Evolutionary conservation across 37 sponge, comb jelly and placozoan species (phyloP), one percentile per base, ranked within the genome.

Genomic region (Tethya wilhelma): DNA sequence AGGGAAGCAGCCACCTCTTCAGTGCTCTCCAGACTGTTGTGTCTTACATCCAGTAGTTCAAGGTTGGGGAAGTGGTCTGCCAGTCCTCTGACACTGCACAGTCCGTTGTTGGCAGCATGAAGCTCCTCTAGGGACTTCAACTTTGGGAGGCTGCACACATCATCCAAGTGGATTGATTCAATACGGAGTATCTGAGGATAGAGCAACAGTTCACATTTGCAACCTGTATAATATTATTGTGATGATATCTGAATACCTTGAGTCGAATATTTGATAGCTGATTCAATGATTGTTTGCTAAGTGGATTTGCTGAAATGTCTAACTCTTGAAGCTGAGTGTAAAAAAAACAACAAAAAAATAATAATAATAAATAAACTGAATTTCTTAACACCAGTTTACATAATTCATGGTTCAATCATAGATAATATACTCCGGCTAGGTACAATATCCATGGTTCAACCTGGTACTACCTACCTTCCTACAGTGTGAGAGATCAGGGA

Each of bases 281-380:
- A n/a, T n/a, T n/a, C n/a, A n/a, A n/a, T n/a, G n/a, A n/a, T n/a
- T n/a, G n/a, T n/a, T n/a, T n/a, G n/a, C n/a, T n/a, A n/a, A 76
- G 29, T n/a, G 77, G 62, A 12, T 76, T 76, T 60, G 19, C 34
- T 19, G 77, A 76, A 7, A 76, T 34, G 43, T 76, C 63, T 12
- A 76, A 14, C 32, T 76, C 77, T n/a, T 23, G 12, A n/a, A 76
- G 42, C 77, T 76, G 31, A 7, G 3, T 5, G 40, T 11, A 2
- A 23, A 39, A 44, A 17, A 39, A 5, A 59, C 25, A 30, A 19
- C 5, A 40, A 70, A n/a, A n/a, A n/a, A n/a, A n/a, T n/a, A n/a
- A n/a, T n/a, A n/a, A n/a, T n/a, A n/a, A n/a, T n/a, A n/a, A n/a
- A n/a, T n/a, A n/a, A n/a, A n/a, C n/a, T n/a, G n/a, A n/a, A n/a